These are phyloP conservation scores for Astyanax mexicanus DNA, from an alignment of 2,797 vertebrate genomes.

Conservation along the genomic window DNA sequence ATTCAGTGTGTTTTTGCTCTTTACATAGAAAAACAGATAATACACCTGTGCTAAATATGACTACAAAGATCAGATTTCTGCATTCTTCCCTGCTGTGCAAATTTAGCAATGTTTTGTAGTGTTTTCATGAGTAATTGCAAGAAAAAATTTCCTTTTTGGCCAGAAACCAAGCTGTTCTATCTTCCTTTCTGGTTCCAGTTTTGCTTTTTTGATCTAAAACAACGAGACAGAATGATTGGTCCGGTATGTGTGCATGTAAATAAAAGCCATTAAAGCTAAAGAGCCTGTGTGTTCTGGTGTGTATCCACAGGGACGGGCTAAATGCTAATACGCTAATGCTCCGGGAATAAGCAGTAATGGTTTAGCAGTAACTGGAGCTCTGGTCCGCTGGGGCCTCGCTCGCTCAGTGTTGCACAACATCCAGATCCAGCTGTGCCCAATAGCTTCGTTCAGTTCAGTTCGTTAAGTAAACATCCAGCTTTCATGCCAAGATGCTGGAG, in stretches of 20 bases:
- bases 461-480: background rate
- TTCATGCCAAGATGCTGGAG: background rate
- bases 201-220: constrained; percentile 16
- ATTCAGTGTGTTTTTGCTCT: too few relatives aligned
- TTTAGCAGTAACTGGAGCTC: constrained; percentile 11
- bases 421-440: constrained; percentile 34
- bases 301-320: background rate
- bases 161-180: background rate
- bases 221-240: background rate
- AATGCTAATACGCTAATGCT: background rate
- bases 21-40: too few relatives aligned
- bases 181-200: background rate
- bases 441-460: background rate
- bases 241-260: background rate
- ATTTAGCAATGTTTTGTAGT: constrained; percentile 14
- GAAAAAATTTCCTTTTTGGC: constrained; percentile 17
- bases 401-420: constrained; percentile 26
- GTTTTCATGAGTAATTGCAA: too few relatives aligned
- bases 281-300: background rate
- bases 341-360: background rate
- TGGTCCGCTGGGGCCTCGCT: background rate
- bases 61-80: too few relatives aligned
- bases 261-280: constrained; percentile 6
- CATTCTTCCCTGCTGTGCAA: constrained; percentile 27
- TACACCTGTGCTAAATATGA: too few relatives aligned